Evolutionary conservation across 2,113 vertebrate species (phyloP), one percentile per base, ranked within the genome.

Genomic region (Ctenodactylus gundi): DNA sequence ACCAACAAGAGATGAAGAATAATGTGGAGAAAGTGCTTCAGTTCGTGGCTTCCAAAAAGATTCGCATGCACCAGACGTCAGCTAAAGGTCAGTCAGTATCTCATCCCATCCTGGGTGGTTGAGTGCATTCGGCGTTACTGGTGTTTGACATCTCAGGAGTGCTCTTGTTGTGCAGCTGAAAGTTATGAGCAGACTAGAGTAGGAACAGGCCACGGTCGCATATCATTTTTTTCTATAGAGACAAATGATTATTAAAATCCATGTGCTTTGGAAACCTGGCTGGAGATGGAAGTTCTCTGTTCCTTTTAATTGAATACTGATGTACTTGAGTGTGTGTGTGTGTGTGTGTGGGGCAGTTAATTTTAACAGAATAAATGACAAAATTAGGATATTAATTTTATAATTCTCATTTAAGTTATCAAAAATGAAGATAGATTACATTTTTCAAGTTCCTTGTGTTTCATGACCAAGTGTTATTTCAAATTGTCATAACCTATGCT

Each of bases 51-150:
- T 99, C 99, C 7, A 99, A 98, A 96, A 98, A 99, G 96, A 99
- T 99, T 95, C 99, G 99, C 18, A 99, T 99, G 99, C 99, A 99
- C 73, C 99, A 99, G 97, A 99, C 99, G 0, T 99, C 99, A 3
- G 99, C 99, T n/a, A 99, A 98, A 98, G 99, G 99, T 99, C 88
- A 77, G n/a, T 53, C 85, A 68, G 31, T 49, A 27, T 60, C 39
- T 46, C 62, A 3, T 58, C 34, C 4, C 2, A 0, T 20, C 25
- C 18, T 7, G 34, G 53, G 82, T 53, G 29, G 18, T 34, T 10
- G 34, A 23, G 14, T 13, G 15, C 5, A 15, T 20, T 44, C 11
- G 23, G 44, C 65, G 36, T 81, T 60, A 10, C 34, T 10, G 5
- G 21, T 25, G 72, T 13, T 25, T 53, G 58, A 14, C 29, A 60